Conservation (phyloP, 1,140 invertebrate species). For the Portunus trituberculatus region DNA sequence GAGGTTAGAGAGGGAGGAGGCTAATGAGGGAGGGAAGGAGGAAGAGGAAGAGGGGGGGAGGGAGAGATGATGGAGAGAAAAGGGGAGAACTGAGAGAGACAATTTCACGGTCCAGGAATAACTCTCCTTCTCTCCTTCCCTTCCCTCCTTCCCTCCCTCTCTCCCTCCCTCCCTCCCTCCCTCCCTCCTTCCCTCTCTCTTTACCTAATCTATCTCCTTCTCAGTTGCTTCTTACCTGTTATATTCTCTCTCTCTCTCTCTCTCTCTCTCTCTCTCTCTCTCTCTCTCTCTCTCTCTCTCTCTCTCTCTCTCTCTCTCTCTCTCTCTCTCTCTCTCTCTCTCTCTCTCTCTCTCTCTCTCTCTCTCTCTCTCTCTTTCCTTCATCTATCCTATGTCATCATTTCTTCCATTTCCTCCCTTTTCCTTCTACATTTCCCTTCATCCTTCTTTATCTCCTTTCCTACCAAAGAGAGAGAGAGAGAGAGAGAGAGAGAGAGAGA, state of each 20-base stretch:
- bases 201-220: background rate
- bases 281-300: background rate
- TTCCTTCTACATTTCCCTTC: background rate
- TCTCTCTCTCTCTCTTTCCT: background rate
- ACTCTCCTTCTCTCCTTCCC: background rate
- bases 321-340: background rate
- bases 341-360: background rate
- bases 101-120: background rate
- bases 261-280: background rate
- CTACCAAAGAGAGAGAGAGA: too few relatives aligned
- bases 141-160: background rate
- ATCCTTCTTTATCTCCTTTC: background rate
- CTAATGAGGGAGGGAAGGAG: background rate
- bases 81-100: background rate
- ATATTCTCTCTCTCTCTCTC: background rate
- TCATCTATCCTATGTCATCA: background rate
- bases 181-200: background rate
- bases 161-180: background rate
- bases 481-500: too few relatives aligned
- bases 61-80: background rate
- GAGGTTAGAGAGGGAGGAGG: background rate
- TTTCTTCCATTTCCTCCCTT: background rate
- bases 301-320: background rate
- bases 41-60: background rate
- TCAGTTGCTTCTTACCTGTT: background rate